phyloP scores from a whole-genome alignment of 2,888 invertebrate genomes.

The Tupiocoris notatus region DNA sequence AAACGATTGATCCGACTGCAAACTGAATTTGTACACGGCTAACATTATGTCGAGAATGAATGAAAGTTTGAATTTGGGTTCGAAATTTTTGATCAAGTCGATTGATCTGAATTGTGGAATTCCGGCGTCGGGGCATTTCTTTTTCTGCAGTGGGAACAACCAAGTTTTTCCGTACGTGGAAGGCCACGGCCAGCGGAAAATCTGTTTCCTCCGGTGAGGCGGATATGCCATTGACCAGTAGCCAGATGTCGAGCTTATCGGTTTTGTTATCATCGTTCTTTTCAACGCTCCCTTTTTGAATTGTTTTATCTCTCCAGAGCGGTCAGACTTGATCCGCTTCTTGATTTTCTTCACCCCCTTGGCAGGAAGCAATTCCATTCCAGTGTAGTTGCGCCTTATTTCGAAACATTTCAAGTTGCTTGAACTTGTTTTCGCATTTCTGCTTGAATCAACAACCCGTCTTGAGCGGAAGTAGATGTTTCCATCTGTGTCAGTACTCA shows the following conservation, averaged over 20 bases:
- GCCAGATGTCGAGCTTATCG: neutral
- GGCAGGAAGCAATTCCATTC: constrained; percentile 22
- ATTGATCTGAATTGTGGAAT: constrained; percentile 6
- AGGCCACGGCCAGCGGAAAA: constrained; percentile 17
- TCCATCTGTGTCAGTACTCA: constrained; percentile 17
- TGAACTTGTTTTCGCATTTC: neutral
- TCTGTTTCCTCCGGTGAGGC: neutral
- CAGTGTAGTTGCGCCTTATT: neutral
- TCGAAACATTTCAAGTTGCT: constrained; percentile 2
- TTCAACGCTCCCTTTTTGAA: neutral
- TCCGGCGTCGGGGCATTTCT: neutral
- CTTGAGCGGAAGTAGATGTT: constrained; percentile 8
- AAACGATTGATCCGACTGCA: neutral
- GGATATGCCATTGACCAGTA: constrained; percentile 36
- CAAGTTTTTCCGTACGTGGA: constrained; percentile 28
- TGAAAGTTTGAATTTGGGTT: constrained; percentile 15
- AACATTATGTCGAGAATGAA: neutral
- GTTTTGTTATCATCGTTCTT: constrained; percentile 7
- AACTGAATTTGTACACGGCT: neutral
- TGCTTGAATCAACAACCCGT: neutral
- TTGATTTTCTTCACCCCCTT: neutral
- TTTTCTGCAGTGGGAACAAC: constrained; percentile 22
- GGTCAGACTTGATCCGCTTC: neutral
- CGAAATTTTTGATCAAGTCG: constrained; percentile 21
- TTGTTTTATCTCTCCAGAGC: neutral